These are phyloP conservation scores for Falco peregrinus DNA, from an alignment of 2,797 vertebrate genomes.

Conservation along the genomic window DNA sequence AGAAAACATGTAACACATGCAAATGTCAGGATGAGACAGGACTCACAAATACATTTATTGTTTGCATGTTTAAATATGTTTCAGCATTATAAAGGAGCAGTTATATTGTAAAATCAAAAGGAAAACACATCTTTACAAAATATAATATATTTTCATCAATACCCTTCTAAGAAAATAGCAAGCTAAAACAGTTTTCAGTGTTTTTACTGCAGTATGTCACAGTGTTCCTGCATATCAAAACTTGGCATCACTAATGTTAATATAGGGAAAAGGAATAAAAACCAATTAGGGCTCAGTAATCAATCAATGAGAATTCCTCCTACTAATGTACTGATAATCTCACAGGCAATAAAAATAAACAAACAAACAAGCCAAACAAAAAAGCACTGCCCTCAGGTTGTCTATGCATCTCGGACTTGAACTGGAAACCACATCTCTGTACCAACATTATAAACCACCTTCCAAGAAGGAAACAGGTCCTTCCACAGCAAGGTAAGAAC, in stretches of 20 bases:
- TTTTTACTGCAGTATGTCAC: background rate
- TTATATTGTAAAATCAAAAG: background rate
- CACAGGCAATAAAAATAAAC: background rate
- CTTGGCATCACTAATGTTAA: background rate
- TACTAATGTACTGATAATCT: background rate
- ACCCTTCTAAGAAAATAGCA: background rate
- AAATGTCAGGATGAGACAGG: background rate
- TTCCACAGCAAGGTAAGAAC: background rate
- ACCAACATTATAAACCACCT: background rate
- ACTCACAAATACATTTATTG: background rate
- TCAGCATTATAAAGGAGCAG: background rate
- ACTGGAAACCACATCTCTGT: background rate
- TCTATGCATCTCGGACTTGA: background rate
- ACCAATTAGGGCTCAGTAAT: background rate
- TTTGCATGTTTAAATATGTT: background rate
- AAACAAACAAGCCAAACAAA: background rate
- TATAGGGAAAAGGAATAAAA: background rate
- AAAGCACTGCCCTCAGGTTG: background rate
- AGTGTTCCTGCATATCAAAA: background rate
- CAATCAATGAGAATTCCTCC: conserved; percentile 36
- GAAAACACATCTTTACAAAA: background rate
- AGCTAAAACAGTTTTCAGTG: background rate
- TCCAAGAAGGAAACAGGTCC: background rate
- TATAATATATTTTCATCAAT: background rate
- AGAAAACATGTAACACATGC: background rate